phyloP scores from a whole-genome alignment of 2,797 vertebrate genomes.

The Chelidonichthys spinosus region DNA sequence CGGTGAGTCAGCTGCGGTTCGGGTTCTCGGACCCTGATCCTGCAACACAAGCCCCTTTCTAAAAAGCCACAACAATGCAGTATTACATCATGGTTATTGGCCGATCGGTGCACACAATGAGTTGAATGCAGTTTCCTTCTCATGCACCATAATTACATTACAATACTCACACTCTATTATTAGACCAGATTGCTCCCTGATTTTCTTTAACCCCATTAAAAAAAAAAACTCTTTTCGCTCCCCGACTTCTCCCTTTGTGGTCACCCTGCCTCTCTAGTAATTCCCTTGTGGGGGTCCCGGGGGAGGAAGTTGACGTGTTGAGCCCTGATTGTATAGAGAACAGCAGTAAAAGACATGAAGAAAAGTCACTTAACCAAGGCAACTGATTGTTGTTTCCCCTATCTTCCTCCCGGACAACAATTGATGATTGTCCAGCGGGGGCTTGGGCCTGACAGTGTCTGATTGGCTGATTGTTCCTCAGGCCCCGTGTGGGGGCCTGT shows the following conservation, averaged over 20 bases:
- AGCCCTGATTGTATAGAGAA: conserved; percentile 71
- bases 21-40: conserved; percentile 15
- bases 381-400: conserved; percentile 83
- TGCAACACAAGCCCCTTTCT: conserved; percentile 33
- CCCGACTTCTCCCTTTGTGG: conserved; percentile 22
- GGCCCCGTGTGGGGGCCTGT: conserved; percentile 88
- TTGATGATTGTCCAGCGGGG: conserved; percentile 91
- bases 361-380: conserved; percentile 80
- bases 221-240: conserved; percentile 1
- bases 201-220: conserved; percentile 6
- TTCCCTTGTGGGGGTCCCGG: conserved; percentile 52
- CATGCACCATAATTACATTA: conserved; percentile 2
- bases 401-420: conserved; percentile 90
- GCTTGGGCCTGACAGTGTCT: conserved; percentile 93
- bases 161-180: conserved; percentile 4
- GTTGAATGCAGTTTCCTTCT: conserved; percentile 15
- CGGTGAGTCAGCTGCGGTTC: conserved; percentile 59
- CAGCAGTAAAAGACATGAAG: conserved; percentile 77
- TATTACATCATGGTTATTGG: conserved; percentile 40
- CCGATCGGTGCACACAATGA: conserved; percentile 18
- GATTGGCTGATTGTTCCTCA: conserved; percentile 96
- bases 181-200: conserved; percentile 16
- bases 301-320: conserved; percentile 73
- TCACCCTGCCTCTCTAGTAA: conserved; percentile 65
- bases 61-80: conserved; percentile 40